Evolutionary conservation across 23 tunicate genomes (phyloP).

Genomic region (Pegea sp.): DNA sequence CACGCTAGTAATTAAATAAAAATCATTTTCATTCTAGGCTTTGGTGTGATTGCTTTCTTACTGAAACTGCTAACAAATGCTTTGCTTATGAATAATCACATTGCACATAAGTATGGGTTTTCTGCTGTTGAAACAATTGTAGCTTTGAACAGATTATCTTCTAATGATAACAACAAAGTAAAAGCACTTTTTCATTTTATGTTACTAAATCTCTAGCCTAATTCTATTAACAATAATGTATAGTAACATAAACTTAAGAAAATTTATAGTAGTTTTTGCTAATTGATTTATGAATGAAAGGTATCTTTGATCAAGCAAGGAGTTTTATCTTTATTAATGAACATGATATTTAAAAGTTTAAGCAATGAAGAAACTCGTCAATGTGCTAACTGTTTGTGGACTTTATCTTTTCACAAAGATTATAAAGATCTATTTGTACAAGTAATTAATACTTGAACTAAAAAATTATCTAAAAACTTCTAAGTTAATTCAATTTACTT

Average conservation of each 20-base stretch:
- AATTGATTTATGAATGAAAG: slow-evolving; percentile 9
- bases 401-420: slow-evolving; percentile 28
- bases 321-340: slow-evolving; percentile 9
- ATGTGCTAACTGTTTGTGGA: slow-evolving; percentile 43
- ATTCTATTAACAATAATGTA: too few relatives aligned
- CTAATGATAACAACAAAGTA: slow-evolving; percentile 57
- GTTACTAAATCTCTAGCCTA: neutral
- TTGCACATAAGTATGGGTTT: slow-evolving; percentile 29
- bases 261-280: too few relatives aligned
- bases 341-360: slow-evolving; percentile 10
- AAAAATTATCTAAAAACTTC: too few relatives aligned
- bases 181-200: neutral
- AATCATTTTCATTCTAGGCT: slow-evolving; percentile 7
- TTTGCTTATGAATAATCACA: slow-evolving; percentile 18
- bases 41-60: slow-evolving; percentile 26
- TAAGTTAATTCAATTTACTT: neutral
- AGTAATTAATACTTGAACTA: too few relatives aligned
- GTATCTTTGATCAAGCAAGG: slow-evolving; percentile 18
- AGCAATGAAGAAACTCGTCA: slow-evolving; percentile 14
- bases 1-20: neutral
- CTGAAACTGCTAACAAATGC: slow-evolving; percentile 16
- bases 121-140: slow-evolving; percentile 37
- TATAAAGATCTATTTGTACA: too few relatives aligned
- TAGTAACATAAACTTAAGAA: too few relatives aligned
- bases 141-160: slow-evolving; percentile 34